These are phyloP conservation scores for Callosobruchus maculatus DNA, from an alignment of 2,888 invertebrate genomes.

Conservation along the genomic window DNA sequence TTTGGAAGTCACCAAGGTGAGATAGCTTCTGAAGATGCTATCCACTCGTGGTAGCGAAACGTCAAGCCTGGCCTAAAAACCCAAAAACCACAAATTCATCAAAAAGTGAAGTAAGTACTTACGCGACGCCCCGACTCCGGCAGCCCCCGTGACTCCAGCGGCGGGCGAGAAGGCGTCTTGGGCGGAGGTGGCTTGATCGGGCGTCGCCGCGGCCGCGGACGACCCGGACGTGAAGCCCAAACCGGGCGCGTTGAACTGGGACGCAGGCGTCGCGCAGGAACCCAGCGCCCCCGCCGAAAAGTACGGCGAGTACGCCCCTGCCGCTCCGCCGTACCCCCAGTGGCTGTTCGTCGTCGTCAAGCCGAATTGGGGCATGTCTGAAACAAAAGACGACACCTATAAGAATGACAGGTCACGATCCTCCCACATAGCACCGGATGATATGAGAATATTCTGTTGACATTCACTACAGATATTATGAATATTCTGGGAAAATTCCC, in stretches of 20 bases:
- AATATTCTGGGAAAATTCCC: no score
- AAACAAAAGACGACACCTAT: no score
- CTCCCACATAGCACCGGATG: no score
- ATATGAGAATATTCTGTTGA: no score
- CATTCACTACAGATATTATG: no score
- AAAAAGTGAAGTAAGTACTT: no score
- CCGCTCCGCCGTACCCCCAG: conserved; percentile 85
- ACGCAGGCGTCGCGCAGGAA: conserved; percentile 70
- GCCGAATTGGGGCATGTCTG: conserved; percentile 85
- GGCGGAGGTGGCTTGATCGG: conserved; percentile 56
- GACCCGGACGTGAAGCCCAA: conserved; percentile 58
- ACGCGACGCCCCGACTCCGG: conserved; percentile 18
- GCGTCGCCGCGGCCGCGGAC: conserved; percentile 53
- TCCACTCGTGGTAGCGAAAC: no score
- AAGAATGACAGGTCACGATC: no score
- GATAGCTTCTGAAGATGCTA: no score
- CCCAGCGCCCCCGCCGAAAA: conserved; percentile 65
- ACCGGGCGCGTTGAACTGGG: conserved; percentile 72
- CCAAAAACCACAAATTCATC: no score
- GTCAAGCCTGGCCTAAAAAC: no score
- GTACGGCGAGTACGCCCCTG: conserved; percentile 83
- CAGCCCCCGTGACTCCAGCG: neutral
- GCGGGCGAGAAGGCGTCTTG: conserved; percentile 50
- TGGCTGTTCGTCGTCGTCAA: conserved; percentile 80
- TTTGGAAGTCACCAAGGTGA: no score